These are phyloP conservation scores for Athripsodes cinereus DNA, from an alignment of 2,888 invertebrate species.

Conservation along the genomic window DNA sequence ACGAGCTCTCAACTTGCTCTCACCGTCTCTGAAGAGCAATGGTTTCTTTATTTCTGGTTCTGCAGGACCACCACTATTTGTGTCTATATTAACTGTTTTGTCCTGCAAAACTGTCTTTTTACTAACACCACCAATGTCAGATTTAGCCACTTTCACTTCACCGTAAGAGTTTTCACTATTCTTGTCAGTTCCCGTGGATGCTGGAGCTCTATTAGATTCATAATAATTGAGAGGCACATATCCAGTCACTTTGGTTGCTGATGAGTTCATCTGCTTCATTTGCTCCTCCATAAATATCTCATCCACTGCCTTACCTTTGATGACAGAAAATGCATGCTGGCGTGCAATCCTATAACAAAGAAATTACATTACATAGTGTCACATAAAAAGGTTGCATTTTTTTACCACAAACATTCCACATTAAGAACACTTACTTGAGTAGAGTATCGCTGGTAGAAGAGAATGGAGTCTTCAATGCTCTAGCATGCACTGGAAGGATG, in stretches of 20 bases:
- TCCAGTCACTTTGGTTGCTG: conserved; percentile 36
- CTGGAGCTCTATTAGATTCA: conserved; percentile 35
- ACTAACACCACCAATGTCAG: conserved; percentile 37
- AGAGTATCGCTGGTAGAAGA: conserved; percentile 68
- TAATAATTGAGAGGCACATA: conserved; percentile 47
- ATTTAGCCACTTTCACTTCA: conserved; percentile 31
- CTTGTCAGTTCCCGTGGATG: conserved; percentile 30
- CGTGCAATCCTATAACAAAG: conserved; percentile 53
- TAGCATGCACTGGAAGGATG: conserved; percentile 40
- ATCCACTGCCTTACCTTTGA: conserved; percentile 58
- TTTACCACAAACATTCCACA: background rate
- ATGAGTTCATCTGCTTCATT: conserved; percentile 17
- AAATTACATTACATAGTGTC: no score
- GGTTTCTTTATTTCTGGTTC: conserved; percentile 38
- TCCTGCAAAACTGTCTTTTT: conserved; percentile 47
- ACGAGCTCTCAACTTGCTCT: conserved; percentile 47
- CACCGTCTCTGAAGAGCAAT: conserved; percentile 42
- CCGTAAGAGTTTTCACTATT: conserved; percentile 44
- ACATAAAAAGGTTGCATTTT: no score
- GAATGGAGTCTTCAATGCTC: conserved; percentile 37
- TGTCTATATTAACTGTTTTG: conserved; percentile 42
- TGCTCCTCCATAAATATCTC: conserved; percentile 54
- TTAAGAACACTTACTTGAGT: conserved; percentile 48
- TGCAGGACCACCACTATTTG: conserved; percentile 38
- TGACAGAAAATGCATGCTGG: conserved; percentile 57